These are phyloP conservation scores for Drosophila paranaensis DNA, from an alignment of 2,888 invertebrate genomes.

Conservation along the genomic window DNA sequence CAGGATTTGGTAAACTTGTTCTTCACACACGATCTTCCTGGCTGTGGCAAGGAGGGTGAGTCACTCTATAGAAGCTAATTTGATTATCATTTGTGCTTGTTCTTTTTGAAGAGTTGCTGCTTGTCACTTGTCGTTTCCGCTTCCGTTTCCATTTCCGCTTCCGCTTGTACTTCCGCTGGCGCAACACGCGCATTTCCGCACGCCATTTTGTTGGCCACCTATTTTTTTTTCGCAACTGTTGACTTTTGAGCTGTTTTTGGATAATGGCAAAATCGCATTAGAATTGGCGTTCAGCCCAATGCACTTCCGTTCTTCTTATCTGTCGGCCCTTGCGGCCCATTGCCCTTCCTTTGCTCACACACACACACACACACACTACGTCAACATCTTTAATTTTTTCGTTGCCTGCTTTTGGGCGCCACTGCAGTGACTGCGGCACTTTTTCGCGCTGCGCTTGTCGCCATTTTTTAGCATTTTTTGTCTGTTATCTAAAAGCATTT, in stretches of 20 bases:
- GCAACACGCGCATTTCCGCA: slow-evolving; percentile 76
- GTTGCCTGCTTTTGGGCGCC: slow-evolving; percentile 39
- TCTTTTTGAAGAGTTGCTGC: slow-evolving; percentile 35
- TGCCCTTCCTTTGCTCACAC: slow-evolving; percentile 3
- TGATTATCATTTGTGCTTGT: slow-evolving; percentile 56
- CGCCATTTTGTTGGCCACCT: slow-evolving; percentile 46
- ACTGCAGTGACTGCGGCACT: slow-evolving; percentile 40
- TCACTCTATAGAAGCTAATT: slow-evolving; percentile 55
- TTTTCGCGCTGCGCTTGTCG: slow-evolving; percentile 40
- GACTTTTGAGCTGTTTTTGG: slow-evolving; percentile 44
- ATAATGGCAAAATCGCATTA: slow-evolving; percentile 82
- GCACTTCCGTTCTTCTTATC: slow-evolving; percentile 77
- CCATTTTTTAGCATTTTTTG: slow-evolving; percentile 16
- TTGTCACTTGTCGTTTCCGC: slow-evolving; percentile 68
- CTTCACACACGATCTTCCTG: slow-evolving; percentile 73
- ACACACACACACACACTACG: slow-evolving; percentile 9
- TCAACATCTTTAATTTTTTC: slow-evolving; percentile 35
- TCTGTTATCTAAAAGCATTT: slow-evolving; percentile 56
- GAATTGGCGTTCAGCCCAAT: slow-evolving; percentile 84
- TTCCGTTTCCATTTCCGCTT: slow-evolving; percentile 56
- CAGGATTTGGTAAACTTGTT: slow-evolving; percentile 83
- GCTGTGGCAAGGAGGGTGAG: slow-evolving; percentile 82
- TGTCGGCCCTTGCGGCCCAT: slow-evolving; percentile 23
- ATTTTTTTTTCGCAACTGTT: slow-evolving; percentile 26
- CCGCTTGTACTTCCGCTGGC: slow-evolving; percentile 55